These are phyloP conservation scores for Cygnus buccinator DNA, from an alignment of 2,113 vertebrate genomes.

Conservation along the genomic window DNA sequence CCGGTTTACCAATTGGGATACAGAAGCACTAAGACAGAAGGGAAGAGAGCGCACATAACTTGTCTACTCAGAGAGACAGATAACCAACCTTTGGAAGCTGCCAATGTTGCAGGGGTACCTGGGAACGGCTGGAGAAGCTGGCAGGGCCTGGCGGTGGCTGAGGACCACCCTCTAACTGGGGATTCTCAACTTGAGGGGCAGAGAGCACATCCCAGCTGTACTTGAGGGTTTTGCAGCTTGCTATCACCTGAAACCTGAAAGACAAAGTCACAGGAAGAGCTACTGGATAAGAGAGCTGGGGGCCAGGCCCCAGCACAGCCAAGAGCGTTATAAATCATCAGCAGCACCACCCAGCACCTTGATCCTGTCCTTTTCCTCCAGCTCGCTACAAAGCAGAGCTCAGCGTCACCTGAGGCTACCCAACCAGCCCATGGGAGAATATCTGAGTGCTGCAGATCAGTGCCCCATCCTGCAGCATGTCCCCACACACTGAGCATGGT, in stretches of 20 bases:
- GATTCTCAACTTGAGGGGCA: neutral
- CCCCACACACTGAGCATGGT: neutral
- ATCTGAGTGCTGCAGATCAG: neutral
- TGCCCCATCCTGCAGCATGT: neutral
- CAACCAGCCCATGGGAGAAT: neutral
- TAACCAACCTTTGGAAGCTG: conserved; percentile 54
- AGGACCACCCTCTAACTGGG: neutral
- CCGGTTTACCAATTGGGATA: neutral
- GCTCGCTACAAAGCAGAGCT: neutral
- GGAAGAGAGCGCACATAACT: neutral
- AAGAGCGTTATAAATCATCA: neutral
- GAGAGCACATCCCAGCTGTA: conserved; percentile 21
- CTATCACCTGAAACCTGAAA: conserved; percentile 58
- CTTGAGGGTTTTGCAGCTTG: neutral
- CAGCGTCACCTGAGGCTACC: neutral
- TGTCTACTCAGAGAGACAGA: neutral
- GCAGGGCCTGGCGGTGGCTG: neutral
- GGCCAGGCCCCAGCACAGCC: neutral
- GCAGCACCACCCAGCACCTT: neutral
- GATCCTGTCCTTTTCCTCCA: neutral
- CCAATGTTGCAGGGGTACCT: neutral
- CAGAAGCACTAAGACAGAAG: neutral
- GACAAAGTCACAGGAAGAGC: conserved; percentile 14
- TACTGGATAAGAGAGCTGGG: neutral
- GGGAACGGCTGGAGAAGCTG: neutral